Evolutionary conservation across 2,888 invertebrate species (phyloP).

Genomic region (Strigamia transsilvanica): DNA sequence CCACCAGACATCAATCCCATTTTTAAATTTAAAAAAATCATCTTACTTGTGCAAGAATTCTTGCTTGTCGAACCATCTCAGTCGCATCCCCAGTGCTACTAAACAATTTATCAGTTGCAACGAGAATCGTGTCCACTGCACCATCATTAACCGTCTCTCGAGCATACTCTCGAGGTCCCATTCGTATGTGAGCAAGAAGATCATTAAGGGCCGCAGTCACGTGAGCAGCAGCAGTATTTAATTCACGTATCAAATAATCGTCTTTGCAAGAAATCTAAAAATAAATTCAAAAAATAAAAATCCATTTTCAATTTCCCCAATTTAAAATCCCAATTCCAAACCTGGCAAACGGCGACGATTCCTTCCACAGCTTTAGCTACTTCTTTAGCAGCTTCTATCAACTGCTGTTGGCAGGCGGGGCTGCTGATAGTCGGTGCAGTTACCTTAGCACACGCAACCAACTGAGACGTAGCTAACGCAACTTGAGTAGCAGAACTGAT

Average conservation of each 20-base stretch:
- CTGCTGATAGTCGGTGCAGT: slow-evolving; percentile 70
- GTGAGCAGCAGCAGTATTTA: slow-evolving; percentile 84
- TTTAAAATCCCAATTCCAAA: slow-evolving; percentile 5
- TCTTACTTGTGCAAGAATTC: slow-evolving; percentile 79
- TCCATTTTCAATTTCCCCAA: neutral
- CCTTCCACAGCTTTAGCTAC: slow-evolving; percentile 92
- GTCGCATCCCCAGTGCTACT: slow-evolving; percentile 85
- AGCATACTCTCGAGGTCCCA: slow-evolving; percentile 63
- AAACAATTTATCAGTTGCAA: slow-evolving; percentile 87
- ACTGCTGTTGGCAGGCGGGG: slow-evolving; percentile 79
- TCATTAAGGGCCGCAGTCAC: slow-evolving; percentile 89
- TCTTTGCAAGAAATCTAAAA: slow-evolving; percentile 70
- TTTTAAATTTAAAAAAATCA: neutral
- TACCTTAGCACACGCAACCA: slow-evolving; percentile 95
- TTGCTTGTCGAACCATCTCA: slow-evolving; percentile 94
- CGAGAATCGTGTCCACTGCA: slow-evolving; percentile 87
- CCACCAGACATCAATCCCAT: neutral
- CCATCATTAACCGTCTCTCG: slow-evolving; percentile 74
- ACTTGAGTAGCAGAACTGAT: slow-evolving; percentile 97
- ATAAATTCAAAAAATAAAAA: neutral
- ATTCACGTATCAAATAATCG: slow-evolving; percentile 75
- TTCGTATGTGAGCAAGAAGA: slow-evolving; percentile 81
- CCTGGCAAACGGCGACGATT: slow-evolving; percentile 82
- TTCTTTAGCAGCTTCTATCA: slow-evolving; percentile 89
- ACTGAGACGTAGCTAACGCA: slow-evolving; percentile 94